Evolutionary conservation across 2,888 invertebrate genomes (phyloP), one percentile per base, ranked within the genome.

Genomic region (Arrhopalites spinosus): DNA sequence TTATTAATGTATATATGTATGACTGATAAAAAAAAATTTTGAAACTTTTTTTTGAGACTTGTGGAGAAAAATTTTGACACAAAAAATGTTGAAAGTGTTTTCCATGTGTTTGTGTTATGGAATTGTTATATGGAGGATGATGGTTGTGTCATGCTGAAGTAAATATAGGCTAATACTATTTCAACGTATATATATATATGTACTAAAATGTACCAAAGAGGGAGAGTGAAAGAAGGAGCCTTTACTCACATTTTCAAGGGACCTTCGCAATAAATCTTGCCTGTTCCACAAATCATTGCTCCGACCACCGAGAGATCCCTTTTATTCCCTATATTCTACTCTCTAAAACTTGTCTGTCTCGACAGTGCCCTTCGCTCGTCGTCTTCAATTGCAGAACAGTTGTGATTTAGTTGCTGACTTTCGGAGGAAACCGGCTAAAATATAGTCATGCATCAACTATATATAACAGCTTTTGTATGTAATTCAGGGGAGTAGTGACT

Each of bases 281-380:
- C 36, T 11, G 36, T 77, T 63, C 78, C 78, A 80, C 80, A 80
- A 80, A 80, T 79, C 80, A 80, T 75, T 77, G 71, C 72, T 77
- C 75, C 79, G 79, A 79, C 79, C 79, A 79, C 79, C 77, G n/a
- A 79, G 79, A 76, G 79, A 79, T 77, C 78, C 77, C 78, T 74
- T 78, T 76, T 72, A 71, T 72, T 63, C 74, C 53, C 61, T 67
- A 53, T 69, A 30, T 69, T 69, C 71, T 72, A 67, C 66, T 71
- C 71, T 61, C 64, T 56, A 75, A 69, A 74, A 74, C 74, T 72
- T 72, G 72, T 72, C 72, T 72, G 72, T 72, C 72, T 72, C 72
- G 72, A 72, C 72, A 72, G 71, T 72, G 64, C 72, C 72, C 72
- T 72, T 72, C 72, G 63, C 72, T 72, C 72, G 72, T 72, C 72